Base-by-base conservation (phyloP, 2,113 vertebrate genomes). In the Phoxinus phoxinus region DNA sequence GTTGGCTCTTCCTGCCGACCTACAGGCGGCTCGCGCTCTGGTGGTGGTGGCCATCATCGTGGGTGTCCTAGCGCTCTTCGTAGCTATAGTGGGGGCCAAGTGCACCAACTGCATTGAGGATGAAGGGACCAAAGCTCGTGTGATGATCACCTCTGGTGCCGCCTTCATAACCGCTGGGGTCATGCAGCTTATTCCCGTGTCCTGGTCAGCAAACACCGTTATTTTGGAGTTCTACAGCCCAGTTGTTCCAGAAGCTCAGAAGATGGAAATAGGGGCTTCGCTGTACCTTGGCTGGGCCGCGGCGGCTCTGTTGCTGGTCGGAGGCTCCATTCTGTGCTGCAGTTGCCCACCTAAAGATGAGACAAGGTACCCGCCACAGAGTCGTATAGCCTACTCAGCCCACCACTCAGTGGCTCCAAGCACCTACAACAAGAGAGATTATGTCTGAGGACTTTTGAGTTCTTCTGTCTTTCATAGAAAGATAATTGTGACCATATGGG, bases 101-200 rank as follows among this genome's bases (percentile, higher is more conserved):
- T 99, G 98, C 91, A 99, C 98, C 89, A 96, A 95, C 92, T 99
- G 98, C 84, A 94, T 98, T 56, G 96, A 98, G 69, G 96, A 97
- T 0, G 96, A 99, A 27, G 90, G 87, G 1, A 84, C 92, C 65
- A 99, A 99, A 88, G 96, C 97, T 92, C 96, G 94, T 91, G 96
- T 98, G 93, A 97, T 97, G 94, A 95, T 96, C 2, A 75, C 93
- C 23, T 94, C 96, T 0, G 98, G 98, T 0, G 95, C 94, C 53
- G 88, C 94, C 19, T 98, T 98, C 92, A 93, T 98, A 53, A 71
- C 94, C 6, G 91, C 96, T 0, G 93, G 94, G 0, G 0, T 99
- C 88, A 89, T 96, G 88, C 94, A 92, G 76, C 93, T 99, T 23
- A 95, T 99, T 63, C 98, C 98, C 0, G 95, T 97, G 80, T 98